phyloP scores from a whole-genome alignment of 2,888 invertebrate species.

The Adineta ricciae region DNA sequence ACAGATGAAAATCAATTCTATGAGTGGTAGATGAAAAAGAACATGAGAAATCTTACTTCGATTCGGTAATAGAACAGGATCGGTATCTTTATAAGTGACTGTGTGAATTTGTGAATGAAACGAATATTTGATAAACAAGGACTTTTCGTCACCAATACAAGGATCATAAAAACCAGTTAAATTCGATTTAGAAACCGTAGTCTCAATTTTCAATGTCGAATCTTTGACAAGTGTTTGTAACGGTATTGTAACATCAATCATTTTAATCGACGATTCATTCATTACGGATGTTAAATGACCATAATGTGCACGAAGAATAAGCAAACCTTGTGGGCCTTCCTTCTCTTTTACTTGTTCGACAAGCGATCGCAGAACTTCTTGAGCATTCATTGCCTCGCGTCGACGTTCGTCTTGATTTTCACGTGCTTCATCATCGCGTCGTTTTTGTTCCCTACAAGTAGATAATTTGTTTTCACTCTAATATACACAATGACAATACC shows the following conservation, averaged over 20 bases:
- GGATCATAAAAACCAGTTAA: slow-evolving; percentile 32
- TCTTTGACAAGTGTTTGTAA: slow-evolving; percentile 84
- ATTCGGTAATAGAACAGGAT: slow-evolving; percentile 24
- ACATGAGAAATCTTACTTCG: not conserved
- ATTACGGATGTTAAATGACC: slow-evolving; percentile 40
- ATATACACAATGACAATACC: slow-evolving; percentile 38
- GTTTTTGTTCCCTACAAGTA: slow-evolving; percentile 55
- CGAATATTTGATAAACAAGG: slow-evolving; percentile 25
- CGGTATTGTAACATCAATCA: slow-evolving; percentile 82
- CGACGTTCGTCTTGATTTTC: slow-evolving; percentile 64
- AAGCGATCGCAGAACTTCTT: slow-evolving; percentile 76
- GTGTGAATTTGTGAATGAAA: slow-evolving; percentile 25
- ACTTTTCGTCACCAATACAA: slow-evolving; percentile 30
- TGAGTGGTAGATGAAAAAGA: not conserved
- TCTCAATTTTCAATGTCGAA: slow-evolving; percentile 51
- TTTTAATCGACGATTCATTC: slow-evolving; percentile 34
- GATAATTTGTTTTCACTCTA: not conserved
- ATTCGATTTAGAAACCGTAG: slow-evolving; percentile 23
- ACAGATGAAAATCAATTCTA: not conserved
- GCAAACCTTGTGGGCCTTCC: slow-evolving; percentile 73
- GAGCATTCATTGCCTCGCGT: slow-evolving; percentile 38
- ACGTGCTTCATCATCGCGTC: slow-evolving; percentile 67
- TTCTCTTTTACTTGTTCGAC: slow-evolving; percentile 70
- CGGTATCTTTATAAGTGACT: slow-evolving; percentile 11
- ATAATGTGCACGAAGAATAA: slow-evolving; percentile 68